Base-by-base conservation (phyloP, 2,113 vertebrate species). In the Anthoscopus minutus region DNA sequence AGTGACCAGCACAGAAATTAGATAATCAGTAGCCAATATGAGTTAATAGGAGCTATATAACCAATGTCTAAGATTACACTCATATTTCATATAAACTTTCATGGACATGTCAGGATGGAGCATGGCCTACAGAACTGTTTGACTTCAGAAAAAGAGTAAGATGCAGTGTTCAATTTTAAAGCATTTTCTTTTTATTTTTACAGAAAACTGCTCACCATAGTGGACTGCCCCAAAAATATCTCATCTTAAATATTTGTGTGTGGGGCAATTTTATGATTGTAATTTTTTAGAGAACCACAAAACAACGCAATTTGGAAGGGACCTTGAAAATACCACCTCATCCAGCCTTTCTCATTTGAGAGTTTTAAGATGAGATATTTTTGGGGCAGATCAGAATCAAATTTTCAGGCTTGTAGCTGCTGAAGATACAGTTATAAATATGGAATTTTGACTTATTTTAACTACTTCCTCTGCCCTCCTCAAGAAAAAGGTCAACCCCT, bases 1-100 rank as follows among this genome's bases (percentile, higher is more conserved):
- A 94, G 80, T 93, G 94, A 94, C 93, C 94, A 92, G 80, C 69
- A 65, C 69, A 94, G 72, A 90, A 96, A 95, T 30, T 60, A 37
- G 23, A 86, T 78, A 92, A 94, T 96, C 89, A 92, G 92, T 95
- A 88, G 57, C 92, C 88, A 78, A 54, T 72, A 71, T 1, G 9
- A 90, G 86, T 86, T 94, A 96, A 93, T 78, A 95, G 72, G 27
- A 86, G 48, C 67, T 88, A 35, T 84, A 86, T 48, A 90, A 78
- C 69, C 72, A 57, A n/a, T n/a, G 80, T 71, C n/a, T 61, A 81
- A 84, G 45, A 93, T 93, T 88, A 56, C 30, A 64, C 9, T 61
- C 44, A 67, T 92, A 87, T 93, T 95, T 94, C 81, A 87, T 71
- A 89, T 83, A 69, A 74, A 92, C 86, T 76, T 93, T 44, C 65